Evolutionary conservation across 2,113 vertebrate genomes (phyloP), one percentile per base, ranked within the genome.

Genomic region (Colius striatus): DNA sequence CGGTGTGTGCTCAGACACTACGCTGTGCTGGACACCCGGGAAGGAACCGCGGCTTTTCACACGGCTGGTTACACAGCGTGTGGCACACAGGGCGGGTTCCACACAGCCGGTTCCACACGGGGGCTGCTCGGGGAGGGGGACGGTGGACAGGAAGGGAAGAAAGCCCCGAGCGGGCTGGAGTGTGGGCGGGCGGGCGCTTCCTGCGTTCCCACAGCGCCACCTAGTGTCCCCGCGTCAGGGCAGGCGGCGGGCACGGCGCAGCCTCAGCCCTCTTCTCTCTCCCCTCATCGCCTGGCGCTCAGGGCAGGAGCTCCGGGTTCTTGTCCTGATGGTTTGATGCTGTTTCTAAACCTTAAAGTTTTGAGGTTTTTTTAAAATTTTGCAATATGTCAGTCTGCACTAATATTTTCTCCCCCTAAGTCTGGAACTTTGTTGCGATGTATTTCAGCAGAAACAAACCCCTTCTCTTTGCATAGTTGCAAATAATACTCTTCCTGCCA

Each of bases 141-240:
- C 38, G 12, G 38, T 12, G 38, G 38, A 41, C 38, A 41, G 12
- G 38, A 41, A 41, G 38, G 38, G 38, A 41, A 10, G 38, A 12
- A 41, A 41, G 38, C 38, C 38, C 38, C 38, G 38, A 41, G 38
- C 38, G 38, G 38, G 38, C 38, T 9, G 38, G 9, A 41, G 38
- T 41, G 38, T 41, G 38, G 38, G 18, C 55, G 23, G 2, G 29
- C 43, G 43, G 18, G 36, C 36, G 12, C 53, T n/a, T 95, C 96
- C 73, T 87, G 95, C 96, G 97, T 95, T 95, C 97, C 97, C 97
- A 97, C 97, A 98, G 96, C 97, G 96, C 97, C 98, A 97, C 97
- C 98, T 90, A 60, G 97, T 94, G 98, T 65, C 86, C 15, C n/a
- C 87, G 58, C 45, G 50, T 36, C 36, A 12, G 15, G 30, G 41